Evolutionary conservation across 2,113 vertebrate species (phyloP), one percentile per base, ranked within the genome.

Genomic region (Bufo gargarizans): DNA sequence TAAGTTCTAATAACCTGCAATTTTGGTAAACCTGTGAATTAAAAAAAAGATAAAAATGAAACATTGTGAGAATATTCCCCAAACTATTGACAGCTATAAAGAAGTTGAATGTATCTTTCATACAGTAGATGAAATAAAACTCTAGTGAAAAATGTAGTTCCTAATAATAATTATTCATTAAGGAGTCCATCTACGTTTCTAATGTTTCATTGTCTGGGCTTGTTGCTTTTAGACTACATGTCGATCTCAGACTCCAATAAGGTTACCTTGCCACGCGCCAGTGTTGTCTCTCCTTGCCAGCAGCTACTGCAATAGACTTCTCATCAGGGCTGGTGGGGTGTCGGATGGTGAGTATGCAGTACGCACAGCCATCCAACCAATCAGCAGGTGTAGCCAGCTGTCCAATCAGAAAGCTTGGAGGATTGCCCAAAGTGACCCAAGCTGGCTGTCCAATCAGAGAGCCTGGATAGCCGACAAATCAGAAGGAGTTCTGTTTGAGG

Each of bases 1-100:
- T 99, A 99, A 92, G 93, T 96, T 90, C 94, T 94, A 92, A 96
- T 97, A 0, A 96, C 98, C 91, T 96, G 93, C 98, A 99, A 97
- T 94, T 96, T 99, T 22, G 97, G 98, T 90, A 97, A 94, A 91
- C 97, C 97, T 99, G 90, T n/a, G 9, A 63, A n/a, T 89, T 43
- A 49, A 33, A n/a, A 67, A 55, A 55, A 12, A 2, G 6, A 59
- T 22, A 22, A 53, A 59, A 63, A 74, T 20, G 43, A 77, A 79
- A 12, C 3, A 78, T 22, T 79, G 14, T 1, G 2, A 58, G 2
- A 13, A n/a, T 6, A 22, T 4, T 53, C 1, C 22, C 20, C 4
- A 12, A 2, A 10, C 33, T 33, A 33, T 33, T 33, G 33, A 33
- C 33, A 33, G 33, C 33, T 56, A 6, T 78, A 12, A 14, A 53